Evolutionary conservation across 2,113 vertebrate genomes (phyloP).

Genomic region (Tragelaphus strepsiceros): DNA sequence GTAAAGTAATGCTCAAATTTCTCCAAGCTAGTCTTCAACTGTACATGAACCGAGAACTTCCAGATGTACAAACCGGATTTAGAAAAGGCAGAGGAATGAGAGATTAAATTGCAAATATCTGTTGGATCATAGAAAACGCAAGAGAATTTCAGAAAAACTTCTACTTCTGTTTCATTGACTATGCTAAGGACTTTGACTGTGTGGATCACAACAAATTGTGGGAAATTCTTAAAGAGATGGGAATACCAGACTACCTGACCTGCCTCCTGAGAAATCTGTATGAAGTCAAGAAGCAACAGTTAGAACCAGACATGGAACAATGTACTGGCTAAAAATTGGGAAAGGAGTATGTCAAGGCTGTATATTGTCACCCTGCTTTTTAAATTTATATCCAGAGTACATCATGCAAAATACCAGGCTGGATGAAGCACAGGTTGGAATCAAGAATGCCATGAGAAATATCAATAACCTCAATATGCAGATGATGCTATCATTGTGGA

Average conservation of each 20-base stretch:
- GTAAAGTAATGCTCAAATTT: background rate
- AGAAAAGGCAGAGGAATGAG: background rate
- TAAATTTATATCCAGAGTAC: background rate
- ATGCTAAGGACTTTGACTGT: background rate
- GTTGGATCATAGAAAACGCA: background rate
- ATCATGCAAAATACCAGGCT: background rate
- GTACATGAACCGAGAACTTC: background rate
- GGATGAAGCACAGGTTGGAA: background rate
- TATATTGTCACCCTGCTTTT: background rate
- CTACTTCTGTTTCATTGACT: background rate
- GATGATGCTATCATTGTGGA: background rate
- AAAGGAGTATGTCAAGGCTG: background rate
- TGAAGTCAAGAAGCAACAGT: background rate
- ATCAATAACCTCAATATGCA: background rate
- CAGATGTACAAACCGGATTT: background rate
- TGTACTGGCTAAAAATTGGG: background rate
- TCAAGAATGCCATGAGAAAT: background rate
- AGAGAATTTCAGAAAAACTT: background rate
- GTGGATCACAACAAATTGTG: background rate
- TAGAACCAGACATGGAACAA: background rate
- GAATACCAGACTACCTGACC: background rate
- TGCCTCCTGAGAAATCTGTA: background rate
- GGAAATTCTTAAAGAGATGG: background rate
- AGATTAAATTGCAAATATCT: background rate
- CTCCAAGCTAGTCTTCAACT: background rate